Base-by-base conservation (phyloP, 1,140 invertebrate species). In the Habropoda laboriosa region DNA sequence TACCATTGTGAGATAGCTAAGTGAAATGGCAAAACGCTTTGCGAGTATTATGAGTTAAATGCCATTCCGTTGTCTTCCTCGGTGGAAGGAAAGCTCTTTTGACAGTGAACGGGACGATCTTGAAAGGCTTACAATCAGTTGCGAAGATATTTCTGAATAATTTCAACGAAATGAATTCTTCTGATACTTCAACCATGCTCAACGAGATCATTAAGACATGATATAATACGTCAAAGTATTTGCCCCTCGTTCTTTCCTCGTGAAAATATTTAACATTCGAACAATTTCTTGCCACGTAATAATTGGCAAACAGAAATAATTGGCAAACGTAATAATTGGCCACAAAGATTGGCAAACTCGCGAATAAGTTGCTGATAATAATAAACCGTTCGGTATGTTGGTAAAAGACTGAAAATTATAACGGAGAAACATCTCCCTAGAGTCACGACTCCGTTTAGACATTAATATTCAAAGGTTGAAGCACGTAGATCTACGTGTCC, bases 401-500 rank as follows among this genome's bases (percentile, higher is more conserved):
- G 10, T 16, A 63, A 49, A 63, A 16, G 30, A 13, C 32, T 74
- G 71, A 16, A 40, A 74, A 51, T 63, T 61, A 58, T 60, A 38
- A 45, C 16, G 42, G 24, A 32, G 35, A 27, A 45, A 71, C 45
- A 71, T 58, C 18, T 42, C 6, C 4, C 10, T 6, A 12, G 18
- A 58, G 58, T 74, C 71, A 30, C 71, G 45, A n/a, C 57, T 40
- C 24, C n/a, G 57, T 60, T 63, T 63, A 63, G 58, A 32, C 71
- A 74, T 74, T 74, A 74, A 63, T 74, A 74, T 74, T 61, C 71
- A 74, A 40, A 21, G 57, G 42, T 49, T 27, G 42, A 49, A 32
- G 58, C 71, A 74, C 71, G 71, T 74, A 38, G 45, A 60, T n/a
- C n/a, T 63, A 74, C 71, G 71, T 74, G 71, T 63, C 58, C 35